phyloP scores from a whole-genome alignment of 2,797 vertebrate species.

The Propithecus perrieri region DNA sequence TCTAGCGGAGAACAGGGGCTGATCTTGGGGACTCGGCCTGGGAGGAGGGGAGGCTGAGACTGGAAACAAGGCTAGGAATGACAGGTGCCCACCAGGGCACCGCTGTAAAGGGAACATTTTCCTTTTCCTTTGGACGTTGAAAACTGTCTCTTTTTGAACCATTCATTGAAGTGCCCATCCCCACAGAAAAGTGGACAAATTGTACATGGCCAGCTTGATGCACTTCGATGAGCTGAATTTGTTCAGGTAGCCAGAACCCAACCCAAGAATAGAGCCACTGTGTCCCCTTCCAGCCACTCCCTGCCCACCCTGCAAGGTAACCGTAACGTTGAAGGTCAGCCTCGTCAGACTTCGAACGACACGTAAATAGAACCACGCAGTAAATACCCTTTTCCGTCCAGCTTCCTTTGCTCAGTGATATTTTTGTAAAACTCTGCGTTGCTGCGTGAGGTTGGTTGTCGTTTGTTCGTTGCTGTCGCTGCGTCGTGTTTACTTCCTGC shows the following conservation, averaged over 20 bases:
- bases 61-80: neutral
- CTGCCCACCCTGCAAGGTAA: no score
- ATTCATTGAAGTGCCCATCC: neutral
- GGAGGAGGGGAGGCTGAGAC: neutral
- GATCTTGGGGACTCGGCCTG: no score
- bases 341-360: neutral
- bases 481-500: neutral
- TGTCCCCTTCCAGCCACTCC: rapidly evolving
- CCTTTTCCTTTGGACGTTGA: neutral
- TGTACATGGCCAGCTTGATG: rapidly evolving
- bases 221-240: neutral
- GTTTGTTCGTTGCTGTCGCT: neutral
- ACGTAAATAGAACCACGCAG: rapidly evolving
- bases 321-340: no score
- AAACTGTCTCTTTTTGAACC: neutral
- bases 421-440: neutral
- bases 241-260: neutral
- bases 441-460: neutral
- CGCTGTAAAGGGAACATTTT: neutral
- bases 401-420: neutral
- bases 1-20: neutral
- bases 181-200: neutral
- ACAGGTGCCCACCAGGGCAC: neutral
- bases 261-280: neutral
- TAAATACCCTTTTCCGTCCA: no score